phyloP scores from a whole-genome alignment of 37 sponge, comb jelly and placozoan genomes.

The Spongilla lacustris region DNA sequence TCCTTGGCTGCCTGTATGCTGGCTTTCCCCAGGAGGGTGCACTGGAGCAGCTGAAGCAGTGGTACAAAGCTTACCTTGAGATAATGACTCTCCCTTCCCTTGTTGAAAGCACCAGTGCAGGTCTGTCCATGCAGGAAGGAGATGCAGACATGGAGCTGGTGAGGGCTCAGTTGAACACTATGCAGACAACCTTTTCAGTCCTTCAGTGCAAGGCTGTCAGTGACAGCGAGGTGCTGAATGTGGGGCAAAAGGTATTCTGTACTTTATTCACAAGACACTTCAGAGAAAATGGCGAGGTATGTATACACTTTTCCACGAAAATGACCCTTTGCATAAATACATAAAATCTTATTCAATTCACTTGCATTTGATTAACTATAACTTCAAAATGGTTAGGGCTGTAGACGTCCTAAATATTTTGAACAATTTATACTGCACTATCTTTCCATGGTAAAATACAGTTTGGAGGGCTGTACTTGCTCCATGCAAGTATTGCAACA shows the following conservation, averaged over 20 bases:
- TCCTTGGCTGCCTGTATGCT: constrained; percentile 32
- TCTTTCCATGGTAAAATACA: too few relatives aligned
- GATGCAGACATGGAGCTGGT: constrained; percentile 16
- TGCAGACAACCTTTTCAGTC: constrained; percentile 49
- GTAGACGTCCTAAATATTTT: too few relatives aligned
- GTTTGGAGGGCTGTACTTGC: too few relatives aligned
- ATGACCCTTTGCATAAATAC: too few relatives aligned
- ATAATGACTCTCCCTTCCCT: constrained; percentile 14
- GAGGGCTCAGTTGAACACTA: constrained; percentile 47
- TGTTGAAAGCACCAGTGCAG: not conserved
- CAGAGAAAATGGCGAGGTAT: constrained; percentile 40
- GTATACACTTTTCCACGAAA: too few relatives aligned
- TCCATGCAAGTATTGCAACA: too few relatives aligned
- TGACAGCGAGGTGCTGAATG: not conserved
- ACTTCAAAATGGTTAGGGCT: too few relatives aligned
- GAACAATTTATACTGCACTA: too few relatives aligned
- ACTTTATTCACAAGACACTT: constrained; percentile 48
- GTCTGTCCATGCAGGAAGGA: not conserved
- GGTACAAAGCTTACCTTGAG: constrained; percentile 1
- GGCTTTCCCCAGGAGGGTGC: not conserved
- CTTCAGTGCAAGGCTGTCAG: too few relatives aligned
- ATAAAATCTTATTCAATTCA: too few relatives aligned
- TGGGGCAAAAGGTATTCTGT: constrained; percentile 35
- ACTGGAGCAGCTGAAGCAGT: not conserved
- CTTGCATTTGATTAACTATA: too few relatives aligned